Conservation (phyloP, 2,888 invertebrate species). For the Clivina fossor region DNA sequence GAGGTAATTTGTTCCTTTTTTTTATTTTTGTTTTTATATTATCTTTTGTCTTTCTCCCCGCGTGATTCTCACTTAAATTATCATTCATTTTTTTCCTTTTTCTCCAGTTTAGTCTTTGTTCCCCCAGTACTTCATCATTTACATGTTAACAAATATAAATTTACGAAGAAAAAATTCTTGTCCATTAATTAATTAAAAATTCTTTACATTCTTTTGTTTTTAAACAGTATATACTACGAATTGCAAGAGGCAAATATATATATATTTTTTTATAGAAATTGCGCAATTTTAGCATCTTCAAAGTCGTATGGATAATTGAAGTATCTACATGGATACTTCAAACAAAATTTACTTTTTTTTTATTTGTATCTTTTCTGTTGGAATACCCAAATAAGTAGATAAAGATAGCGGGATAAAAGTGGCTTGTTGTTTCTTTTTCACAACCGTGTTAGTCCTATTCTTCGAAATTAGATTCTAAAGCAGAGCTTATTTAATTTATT, state of each 20-base stretch:
- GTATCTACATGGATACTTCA: conserved; percentile 27
- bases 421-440: conserved; percentile 20
- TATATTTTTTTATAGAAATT: too few species aligned
- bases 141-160: too few species aligned
- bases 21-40: conserved; percentile 8
- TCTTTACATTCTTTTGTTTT: too few species aligned
- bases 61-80: too few species aligned
- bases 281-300: conserved; percentile 22
- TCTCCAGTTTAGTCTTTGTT: too few species aligned
- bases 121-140: too few species aligned
- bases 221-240: too few species aligned
- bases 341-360: conserved; percentile 18
- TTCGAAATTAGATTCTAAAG: conserved; percentile 24
- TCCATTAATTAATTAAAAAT: too few species aligned
- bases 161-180: too few species aligned
- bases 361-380: conserved; percentile 1
- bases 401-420: conserved; percentile 16
- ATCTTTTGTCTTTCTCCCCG: conserved; percentile 11
- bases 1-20: conserved; percentile 13
- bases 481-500: conserved; percentile 24
- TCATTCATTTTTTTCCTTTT: too few species aligned
- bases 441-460: too few species aligned
- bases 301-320: conserved; percentile 28
- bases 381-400: conserved; percentile 24
- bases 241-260: too few species aligned